phyloP scores from a whole-genome alignment of 2,113 vertebrate species.

The Myotis lucifugus region DNA sequence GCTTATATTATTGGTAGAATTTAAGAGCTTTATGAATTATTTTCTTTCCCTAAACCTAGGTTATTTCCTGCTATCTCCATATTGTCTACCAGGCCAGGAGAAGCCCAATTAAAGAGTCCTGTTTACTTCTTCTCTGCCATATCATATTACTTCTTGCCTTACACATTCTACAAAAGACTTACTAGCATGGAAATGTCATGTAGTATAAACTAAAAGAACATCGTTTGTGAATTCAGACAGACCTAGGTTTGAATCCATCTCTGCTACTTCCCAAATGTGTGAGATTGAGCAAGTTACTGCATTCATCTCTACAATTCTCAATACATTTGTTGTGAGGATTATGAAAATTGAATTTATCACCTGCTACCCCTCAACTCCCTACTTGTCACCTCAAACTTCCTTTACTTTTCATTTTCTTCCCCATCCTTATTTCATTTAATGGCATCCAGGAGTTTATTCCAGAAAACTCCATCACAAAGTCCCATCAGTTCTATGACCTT shows the following conservation, averaged over 20 bases:
- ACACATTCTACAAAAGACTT: neutral
- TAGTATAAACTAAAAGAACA: neutral
- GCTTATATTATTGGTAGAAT: neutral
- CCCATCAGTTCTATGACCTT: neutral
- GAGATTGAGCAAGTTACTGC: neutral
- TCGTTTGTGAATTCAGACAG: neutral
- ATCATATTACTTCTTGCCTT: neutral
- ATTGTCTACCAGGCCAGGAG: neutral
- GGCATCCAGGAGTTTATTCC: neutral
- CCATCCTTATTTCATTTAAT: neutral
- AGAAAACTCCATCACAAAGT: neutral
- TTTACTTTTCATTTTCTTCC: neutral
- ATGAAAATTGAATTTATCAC: neutral
- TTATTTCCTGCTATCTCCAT: neutral
- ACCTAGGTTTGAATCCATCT: neutral
- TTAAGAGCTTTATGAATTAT: constrained; percentile 26
- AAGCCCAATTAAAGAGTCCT: neutral
- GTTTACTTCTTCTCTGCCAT: neutral
- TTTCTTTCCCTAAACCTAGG: neutral
- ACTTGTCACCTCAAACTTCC: neutral
- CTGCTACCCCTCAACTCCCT: neutral
- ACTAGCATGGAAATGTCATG: neutral
- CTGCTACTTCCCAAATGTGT: neutral
- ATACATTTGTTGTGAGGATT: neutral
- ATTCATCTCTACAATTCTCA: neutral